These are phyloP conservation scores for Lateolabrax maculatus DNA, from an alignment of 2,797 vertebrate species.

Conservation along the genomic window DNA sequence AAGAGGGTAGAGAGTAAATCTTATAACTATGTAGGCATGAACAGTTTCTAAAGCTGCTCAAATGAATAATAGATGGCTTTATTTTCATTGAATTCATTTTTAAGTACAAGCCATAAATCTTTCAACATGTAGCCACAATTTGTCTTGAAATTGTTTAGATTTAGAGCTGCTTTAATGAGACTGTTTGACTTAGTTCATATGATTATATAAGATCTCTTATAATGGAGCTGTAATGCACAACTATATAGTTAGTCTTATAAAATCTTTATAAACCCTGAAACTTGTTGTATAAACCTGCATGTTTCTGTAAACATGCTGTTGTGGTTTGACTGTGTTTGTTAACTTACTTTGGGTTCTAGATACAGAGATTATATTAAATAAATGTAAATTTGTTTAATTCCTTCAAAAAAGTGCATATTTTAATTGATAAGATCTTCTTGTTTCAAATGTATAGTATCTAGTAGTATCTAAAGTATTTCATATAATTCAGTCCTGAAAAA, in stretches of 20 bases:
- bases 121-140: conserved; percentile 49
- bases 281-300: not conserved
- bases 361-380: not conserved
- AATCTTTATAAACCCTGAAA: not conserved
- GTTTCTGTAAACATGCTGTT: not conserved
- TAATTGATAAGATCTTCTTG: conserved; percentile 5
- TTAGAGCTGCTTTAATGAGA: not conserved
- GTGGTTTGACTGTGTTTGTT: not conserved
- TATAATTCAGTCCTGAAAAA: conserved; percentile 13
- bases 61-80: conserved; percentile 69
- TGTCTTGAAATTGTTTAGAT: conserved; percentile 39
- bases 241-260: not conserved
- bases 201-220: conserved; percentile 16
- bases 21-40: conserved; percentile 18
- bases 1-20: not conserved
- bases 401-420: conserved; percentile 9
- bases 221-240: not conserved
- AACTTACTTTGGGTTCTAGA: not conserved
- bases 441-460: too few relatives aligned
- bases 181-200: not conserved
- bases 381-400: not conserved
- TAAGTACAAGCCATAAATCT: conserved; percentile 64
- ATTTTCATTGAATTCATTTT: conserved; percentile 61
- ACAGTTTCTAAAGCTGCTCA: conserved; percentile 32
- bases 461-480: conserved; percentile 15